Evolutionary conservation across 2,888 invertebrate genomes (phyloP).

Genomic region (Sacculina carcini): DNA sequence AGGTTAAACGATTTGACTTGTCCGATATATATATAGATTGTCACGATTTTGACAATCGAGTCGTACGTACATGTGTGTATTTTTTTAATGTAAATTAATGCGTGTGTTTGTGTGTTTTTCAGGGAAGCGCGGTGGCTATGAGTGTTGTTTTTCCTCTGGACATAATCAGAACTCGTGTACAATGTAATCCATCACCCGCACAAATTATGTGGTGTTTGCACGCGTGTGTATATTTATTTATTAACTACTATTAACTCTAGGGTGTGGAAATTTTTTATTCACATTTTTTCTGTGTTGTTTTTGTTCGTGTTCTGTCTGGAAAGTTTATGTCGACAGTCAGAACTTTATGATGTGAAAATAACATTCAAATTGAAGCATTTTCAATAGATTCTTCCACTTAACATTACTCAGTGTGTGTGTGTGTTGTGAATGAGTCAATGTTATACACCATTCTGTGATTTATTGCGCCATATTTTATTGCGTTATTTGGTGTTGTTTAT

Average conservation of each 20-base stretch:
- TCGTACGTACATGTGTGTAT: no score
- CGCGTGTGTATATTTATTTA: neutral
- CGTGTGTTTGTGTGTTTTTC: neutral
- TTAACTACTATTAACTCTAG: neutral
- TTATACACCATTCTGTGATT: no score
- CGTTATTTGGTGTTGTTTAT: no score
- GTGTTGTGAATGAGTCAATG: no score
- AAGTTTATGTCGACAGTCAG: conserved; percentile 7
- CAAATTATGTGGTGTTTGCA: neutral
- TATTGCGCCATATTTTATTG: no score
- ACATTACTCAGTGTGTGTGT: no score
- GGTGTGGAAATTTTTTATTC: neutral
- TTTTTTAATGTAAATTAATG: neutral
- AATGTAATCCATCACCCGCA: neutral
- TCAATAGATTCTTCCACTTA: no score
- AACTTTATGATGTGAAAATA: no score
- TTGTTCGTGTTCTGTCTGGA: neutral
- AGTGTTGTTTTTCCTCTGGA: neutral
- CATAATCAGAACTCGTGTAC: neutral
- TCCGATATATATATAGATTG: no score
- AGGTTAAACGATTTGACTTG: no score
- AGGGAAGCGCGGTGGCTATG: conserved; percentile 1
- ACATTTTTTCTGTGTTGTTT: neutral
- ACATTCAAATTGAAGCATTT: no score
- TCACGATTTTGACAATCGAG: no score